These are phyloP conservation scores for Lutraria lutraria DNA, from an alignment of 2,888 invertebrate genomes.

Conservation along the genomic window DNA sequence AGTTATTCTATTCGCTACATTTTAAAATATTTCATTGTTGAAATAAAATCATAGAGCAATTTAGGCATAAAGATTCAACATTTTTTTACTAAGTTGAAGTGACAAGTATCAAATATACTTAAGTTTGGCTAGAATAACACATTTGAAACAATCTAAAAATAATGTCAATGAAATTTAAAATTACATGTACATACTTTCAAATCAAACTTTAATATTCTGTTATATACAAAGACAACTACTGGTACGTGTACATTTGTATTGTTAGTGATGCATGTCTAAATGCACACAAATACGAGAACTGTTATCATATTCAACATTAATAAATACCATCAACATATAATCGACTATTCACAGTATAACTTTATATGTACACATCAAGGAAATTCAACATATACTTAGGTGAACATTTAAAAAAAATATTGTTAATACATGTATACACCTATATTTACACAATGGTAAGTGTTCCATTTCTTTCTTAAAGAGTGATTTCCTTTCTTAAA, in stretches of 20 bases:
- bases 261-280: background rate
- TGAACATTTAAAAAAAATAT: background rate
- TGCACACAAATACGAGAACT: background rate
- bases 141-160: background rate
- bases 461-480: background rate
- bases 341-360: background rate
- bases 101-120: background rate
- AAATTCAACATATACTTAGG: background rate
- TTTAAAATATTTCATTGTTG: background rate
- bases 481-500: too few relatives aligned
- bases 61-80: background rate
- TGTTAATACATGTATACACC: conserved; percentile 1
- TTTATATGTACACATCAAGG: background rate
- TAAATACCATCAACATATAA: background rate
- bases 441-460: background rate
- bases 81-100: background rate
- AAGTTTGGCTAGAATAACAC: background rate
- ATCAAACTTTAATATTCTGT: background rate
- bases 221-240: background rate
- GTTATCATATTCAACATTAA: background rate
- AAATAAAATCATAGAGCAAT: background rate
- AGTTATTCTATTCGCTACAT: background rate
- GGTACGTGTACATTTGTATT: too few relatives aligned
- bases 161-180: background rate
- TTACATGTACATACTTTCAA: background rate